Percentiles rank a stretch among this genome's conserved stretches.
Evolutionary conservation across 2,888 invertebrate species (phyloP).

Genomic region (Lasioglossum villosulum): DNA sequence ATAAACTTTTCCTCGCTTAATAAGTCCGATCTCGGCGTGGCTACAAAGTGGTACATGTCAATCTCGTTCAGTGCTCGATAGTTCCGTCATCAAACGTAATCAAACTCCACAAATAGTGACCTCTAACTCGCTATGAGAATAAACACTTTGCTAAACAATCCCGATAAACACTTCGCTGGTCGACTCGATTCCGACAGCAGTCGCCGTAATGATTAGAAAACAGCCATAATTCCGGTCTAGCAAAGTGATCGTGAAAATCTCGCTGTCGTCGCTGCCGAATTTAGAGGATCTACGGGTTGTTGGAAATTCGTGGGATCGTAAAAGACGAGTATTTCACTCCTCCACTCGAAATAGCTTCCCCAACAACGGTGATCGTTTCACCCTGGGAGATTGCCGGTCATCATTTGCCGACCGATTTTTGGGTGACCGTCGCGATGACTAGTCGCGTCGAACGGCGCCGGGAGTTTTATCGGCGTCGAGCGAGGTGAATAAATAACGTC

Average conservation of each 20-base stretch:
- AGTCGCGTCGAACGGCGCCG: neutral
- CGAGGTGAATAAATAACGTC: conserved; percentile 35
- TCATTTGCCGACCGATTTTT: neutral
- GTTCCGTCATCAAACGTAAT: neutral
- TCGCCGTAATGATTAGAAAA: neutral
- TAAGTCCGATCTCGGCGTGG: neutral
- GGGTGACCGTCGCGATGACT: neutral
- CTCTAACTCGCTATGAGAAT: too few species aligned
- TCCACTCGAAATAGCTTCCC: neutral
- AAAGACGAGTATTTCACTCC: conserved; percentile 1
- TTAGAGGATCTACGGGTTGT: neutral
- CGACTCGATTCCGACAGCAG: neutral
- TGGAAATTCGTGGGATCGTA: neutral
- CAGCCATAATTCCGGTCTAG: neutral
- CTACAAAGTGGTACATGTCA: neutral
- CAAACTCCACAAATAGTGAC: neutral
- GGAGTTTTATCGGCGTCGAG: conserved; percentile 8
- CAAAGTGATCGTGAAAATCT: neutral
- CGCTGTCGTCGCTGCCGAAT: neutral
- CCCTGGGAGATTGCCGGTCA: neutral
- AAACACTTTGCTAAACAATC: too few species aligned
- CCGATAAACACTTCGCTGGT: neutral
- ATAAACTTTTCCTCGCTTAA: neutral
- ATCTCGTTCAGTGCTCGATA: neutral
- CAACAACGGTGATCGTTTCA: neutral